Conservation (phyloP, 2,888 invertebrate species). For the Heteromurus nitidus region DNA sequence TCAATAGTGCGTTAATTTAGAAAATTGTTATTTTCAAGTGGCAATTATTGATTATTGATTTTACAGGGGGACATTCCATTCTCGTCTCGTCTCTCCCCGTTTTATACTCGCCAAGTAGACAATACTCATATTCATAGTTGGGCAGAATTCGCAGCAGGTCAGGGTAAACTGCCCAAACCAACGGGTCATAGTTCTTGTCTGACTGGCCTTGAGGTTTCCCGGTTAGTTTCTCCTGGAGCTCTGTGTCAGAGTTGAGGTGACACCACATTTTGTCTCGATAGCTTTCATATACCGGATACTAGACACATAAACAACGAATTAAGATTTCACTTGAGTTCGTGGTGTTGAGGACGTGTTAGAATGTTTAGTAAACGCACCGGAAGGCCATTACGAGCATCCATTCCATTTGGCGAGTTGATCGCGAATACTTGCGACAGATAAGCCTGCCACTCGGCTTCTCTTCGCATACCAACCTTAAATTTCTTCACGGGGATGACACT, state of each 20-base stretch:
- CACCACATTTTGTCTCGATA: neutral
- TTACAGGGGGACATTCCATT: constrained; percentile 3
- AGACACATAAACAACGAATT: neutral
- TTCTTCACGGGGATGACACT: neutral
- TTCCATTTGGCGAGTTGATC: neutral
- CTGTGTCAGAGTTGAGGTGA: neutral
- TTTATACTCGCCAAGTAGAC: neutral
- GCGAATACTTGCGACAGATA: neutral
- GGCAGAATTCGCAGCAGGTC: neutral
- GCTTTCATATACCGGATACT: neutral
- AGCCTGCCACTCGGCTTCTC: neutral
- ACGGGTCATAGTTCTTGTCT: neutral
- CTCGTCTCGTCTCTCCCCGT: neutral
- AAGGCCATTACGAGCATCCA: too few species aligned
- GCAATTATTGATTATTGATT: neutral
- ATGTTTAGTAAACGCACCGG: too few species aligned
- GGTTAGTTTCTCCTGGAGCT: neutral
- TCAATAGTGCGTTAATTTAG: neutral
- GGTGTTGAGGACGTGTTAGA: too few species aligned
- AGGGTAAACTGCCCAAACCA: neutral
- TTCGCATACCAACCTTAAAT: neutral
- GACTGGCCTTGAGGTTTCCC: neutral
- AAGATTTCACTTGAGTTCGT: too few species aligned
- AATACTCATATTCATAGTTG: constrained; percentile 11
- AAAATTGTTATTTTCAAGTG: neutral